Evolutionary conservation across 2,888 invertebrate species (phyloP).

Genomic region (Dynastes maya): DNA sequence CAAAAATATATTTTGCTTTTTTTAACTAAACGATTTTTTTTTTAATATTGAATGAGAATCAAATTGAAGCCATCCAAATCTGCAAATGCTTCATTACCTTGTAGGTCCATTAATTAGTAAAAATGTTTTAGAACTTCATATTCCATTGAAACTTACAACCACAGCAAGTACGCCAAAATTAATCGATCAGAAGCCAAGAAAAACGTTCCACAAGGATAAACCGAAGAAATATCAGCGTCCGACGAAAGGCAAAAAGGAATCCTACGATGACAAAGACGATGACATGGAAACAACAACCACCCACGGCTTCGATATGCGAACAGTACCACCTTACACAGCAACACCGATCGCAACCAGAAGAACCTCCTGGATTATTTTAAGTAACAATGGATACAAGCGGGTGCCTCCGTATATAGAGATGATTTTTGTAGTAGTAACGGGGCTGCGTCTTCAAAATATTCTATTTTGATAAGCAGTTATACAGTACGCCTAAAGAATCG

Average conservation of each 20-base stretch:
- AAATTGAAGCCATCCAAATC: background rate
- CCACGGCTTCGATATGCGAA: conserved; percentile 62
- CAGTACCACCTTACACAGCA: conserved; percentile 62
- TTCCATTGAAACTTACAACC: conserved; percentile 68
- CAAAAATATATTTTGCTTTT: too few relatives aligned
- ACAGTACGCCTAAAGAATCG: conserved; percentile 17
- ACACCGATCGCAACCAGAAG: conserved; percentile 63
- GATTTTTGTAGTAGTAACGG: conserved; percentile 9
- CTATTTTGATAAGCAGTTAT: conserved; percentile 37
- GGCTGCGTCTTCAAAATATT: conserved; percentile 7
- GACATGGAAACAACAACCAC: conserved; percentile 64
- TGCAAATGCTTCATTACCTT: too few relatives aligned
- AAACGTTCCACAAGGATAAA: conserved; percentile 66
- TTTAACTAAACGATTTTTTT: too few relatives aligned
- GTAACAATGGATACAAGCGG: conserved; percentile 50
- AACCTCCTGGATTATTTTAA: conserved; percentile 65
- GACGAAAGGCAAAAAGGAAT: conserved; percentile 58
- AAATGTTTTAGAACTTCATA: conserved; percentile 65
- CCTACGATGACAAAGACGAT: conserved; percentile 60
- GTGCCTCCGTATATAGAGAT: background rate
- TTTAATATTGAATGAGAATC: too few relatives aligned
- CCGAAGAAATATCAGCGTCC: conserved; percentile 65
- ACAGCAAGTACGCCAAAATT: conserved; percentile 66
- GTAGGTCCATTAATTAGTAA: background rate
- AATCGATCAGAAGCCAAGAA: conserved; percentile 67